A percentile compares a stretch with the other conserved stretches of the same genome.
Conservation (phyloP, 1,140 invertebrate genomes). For the Nebria ingens region DNA sequence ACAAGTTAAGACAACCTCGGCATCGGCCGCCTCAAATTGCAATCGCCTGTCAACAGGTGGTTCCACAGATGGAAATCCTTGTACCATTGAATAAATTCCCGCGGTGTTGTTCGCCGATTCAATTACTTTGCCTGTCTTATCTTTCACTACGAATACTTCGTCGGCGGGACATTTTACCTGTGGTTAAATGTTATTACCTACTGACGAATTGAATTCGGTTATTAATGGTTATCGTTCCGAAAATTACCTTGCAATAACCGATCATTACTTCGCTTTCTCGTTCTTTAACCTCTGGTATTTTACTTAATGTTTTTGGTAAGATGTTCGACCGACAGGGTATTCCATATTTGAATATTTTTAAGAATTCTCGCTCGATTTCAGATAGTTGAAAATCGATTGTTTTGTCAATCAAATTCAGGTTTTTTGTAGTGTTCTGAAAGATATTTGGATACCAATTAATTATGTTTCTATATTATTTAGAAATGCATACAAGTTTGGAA, state of each 20-base stretch:
- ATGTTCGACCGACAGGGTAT: conserved; percentile 50
- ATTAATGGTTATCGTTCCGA: neutral
- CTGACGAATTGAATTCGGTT: conserved; percentile 7
- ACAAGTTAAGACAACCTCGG: conserved; percentile 37
- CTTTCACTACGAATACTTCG: conserved; percentile 41
- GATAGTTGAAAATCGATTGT: neutral
- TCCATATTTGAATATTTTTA: conserved; percentile 39
- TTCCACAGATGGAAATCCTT: conserved; percentile 38
- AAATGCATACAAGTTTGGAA: too few relatives aligned
- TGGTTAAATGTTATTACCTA: too few relatives aligned
- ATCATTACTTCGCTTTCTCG: conserved; percentile 47
- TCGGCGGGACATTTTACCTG: conserved; percentile 39
- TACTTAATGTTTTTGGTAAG: conserved; percentile 35
- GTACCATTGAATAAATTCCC: conserved; percentile 43
- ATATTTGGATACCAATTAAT: too few relatives aligned
- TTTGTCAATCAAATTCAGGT: conserved; percentile 13
- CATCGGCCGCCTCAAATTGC: conserved; percentile 34
- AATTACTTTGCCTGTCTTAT: conserved; percentile 39
- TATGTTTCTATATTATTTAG: too few relatives aligned
- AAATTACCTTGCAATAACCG: conserved; percentile 43
- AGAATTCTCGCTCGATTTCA: conserved; percentile 17
- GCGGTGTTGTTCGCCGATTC: conserved; percentile 50
- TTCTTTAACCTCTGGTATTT: conserved; percentile 31
- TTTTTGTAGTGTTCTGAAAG: too few relatives aligned
- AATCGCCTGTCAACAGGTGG: conserved; percentile 33